Conservation (phyloP, 2,113 vertebrate species). For the Hirundichthys speculiger region DNA sequence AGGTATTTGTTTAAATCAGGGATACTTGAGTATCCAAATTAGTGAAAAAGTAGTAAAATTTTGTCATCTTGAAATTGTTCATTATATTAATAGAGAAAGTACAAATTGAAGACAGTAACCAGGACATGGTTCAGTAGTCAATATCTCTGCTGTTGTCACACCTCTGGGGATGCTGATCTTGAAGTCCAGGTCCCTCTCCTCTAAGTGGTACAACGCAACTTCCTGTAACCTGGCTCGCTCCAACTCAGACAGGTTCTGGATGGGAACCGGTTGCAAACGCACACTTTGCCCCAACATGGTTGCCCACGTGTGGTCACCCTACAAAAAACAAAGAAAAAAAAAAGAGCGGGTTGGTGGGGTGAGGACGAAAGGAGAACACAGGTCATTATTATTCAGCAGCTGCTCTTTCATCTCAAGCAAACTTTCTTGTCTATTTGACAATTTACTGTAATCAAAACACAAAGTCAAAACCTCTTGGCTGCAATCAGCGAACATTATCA, state of each 20-base stretch:
- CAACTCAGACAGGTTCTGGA: constrained; percentile 84
- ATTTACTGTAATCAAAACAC: neutral
- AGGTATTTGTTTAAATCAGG: no score
- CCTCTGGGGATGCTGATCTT: constrained; percentile 83
- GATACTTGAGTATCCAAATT: no score
- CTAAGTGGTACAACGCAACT: constrained; percentile 81
- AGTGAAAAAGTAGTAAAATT: no score
- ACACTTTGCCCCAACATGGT: constrained; percentile 84
- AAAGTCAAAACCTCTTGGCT: neutral
- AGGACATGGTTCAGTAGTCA: no score
- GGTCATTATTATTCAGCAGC: neutral
- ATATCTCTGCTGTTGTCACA: constrained; percentile 14
- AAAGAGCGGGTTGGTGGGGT: neutral
- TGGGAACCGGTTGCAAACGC: constrained; percentile 77
- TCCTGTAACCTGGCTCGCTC: constrained; percentile 82
- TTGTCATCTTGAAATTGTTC: no score
- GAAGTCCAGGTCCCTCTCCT: constrained; percentile 76
- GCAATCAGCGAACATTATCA: constrained; percentile 14
- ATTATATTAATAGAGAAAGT: no score
- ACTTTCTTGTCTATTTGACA: neutral
- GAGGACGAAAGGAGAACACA: neutral
- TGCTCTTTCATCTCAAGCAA: constrained; percentile 1
- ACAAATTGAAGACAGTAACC: no score
- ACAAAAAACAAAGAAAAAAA: neutral
- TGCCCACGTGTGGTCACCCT: constrained; percentile 80